Base-by-base conservation (phyloP, 1,140 invertebrate genomes). In the Ostrea edulis region DNA sequence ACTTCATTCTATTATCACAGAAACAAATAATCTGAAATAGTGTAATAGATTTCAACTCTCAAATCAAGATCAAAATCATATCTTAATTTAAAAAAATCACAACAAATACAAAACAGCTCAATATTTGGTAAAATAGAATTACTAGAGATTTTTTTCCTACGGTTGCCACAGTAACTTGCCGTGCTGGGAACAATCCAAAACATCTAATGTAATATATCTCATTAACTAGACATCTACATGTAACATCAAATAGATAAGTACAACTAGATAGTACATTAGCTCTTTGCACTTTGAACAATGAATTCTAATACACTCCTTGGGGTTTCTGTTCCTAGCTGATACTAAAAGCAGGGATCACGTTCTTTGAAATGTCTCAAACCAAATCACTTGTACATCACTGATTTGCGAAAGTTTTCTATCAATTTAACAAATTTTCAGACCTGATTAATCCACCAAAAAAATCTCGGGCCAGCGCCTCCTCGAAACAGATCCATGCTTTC, bases 1-100 rank as follows among this genome's bases (percentile, higher is more conserved):
- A 77, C 22, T 77, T 77, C 68, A 22, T 77, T 25, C 14, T 2
- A 35, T 77, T 77, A 77, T 77, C 68, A 77, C 68, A 77, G 68
- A 77, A 77, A 77, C n/a, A 62, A 17, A 35, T 25, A 5, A 77
- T 29, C 29, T 35, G 35, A 77, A 77, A 77, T 35, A 44, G 35
- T 44, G 35, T 29, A 77, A 77, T 29, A 14, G 25, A 35, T 25
- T 25, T 77, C 22, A 77, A 77, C 68, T 77, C 14, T 77, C 29
- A 25, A 77, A 77, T 77, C 68, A 77, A 77, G 68, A 77, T 77
- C 25, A 77, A 77, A 77, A 77, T 77, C 68, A 77, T 77, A 77
- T 35, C n/a, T n/a, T n/a, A 77, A 77, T 77, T 62, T 17, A 62
- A 62, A n/a, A n/a, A 77, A 77, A 29, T 77, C 68, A 77, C 68